These are phyloP conservation scores for Drosophila prosaltans DNA, from an alignment of 1,140 invertebrate species.

Conservation along the genomic window DNA sequence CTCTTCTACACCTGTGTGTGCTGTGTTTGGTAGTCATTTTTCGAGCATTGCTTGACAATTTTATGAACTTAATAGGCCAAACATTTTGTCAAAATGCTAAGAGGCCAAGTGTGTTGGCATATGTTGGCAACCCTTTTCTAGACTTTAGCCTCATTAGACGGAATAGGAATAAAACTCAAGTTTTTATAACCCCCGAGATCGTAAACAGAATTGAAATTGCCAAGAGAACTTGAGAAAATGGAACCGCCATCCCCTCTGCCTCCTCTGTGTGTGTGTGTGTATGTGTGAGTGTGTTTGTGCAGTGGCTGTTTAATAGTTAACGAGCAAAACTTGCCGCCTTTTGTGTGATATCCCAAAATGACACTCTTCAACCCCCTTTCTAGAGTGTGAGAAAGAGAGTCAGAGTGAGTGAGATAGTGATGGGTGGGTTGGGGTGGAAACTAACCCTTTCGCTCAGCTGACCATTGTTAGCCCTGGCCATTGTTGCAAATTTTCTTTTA, in stretches of 20 bases:
- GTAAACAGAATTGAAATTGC: conserved; percentile 77
- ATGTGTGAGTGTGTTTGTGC: background rate
- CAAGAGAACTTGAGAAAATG: background rate
- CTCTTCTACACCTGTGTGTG: conserved; percentile 24
- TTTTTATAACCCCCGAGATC: conserved; percentile 70
- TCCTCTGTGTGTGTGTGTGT: background rate
- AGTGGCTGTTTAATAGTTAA: conserved; percentile 76
- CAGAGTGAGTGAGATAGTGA: background rate
- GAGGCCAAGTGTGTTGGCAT: conserved; percentile 24
- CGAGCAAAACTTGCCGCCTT: conserved; percentile 67
- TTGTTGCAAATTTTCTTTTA: conserved; percentile 78
- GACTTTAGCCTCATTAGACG: conserved; percentile 66
- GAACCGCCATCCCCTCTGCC: background rate
- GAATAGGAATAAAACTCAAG: conserved; percentile 74
- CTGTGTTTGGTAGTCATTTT: conserved; percentile 54
- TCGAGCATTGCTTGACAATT: conserved; percentile 59
- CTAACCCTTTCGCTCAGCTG: conserved; percentile 43
- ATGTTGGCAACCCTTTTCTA: conserved; percentile 49
- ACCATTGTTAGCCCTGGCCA: conserved; percentile 59
- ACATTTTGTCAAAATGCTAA: conserved; percentile 51
- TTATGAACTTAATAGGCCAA: conserved; percentile 74
- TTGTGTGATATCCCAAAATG: conserved; percentile 48
- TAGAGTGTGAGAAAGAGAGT: background rate
- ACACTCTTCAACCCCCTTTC: conserved; percentile 14
- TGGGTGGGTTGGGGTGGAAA: background rate